These are phyloP conservation scores for Butorides virescens DNA, from an alignment of 2,113 vertebrate genomes.

Conservation along the genomic window DNA sequence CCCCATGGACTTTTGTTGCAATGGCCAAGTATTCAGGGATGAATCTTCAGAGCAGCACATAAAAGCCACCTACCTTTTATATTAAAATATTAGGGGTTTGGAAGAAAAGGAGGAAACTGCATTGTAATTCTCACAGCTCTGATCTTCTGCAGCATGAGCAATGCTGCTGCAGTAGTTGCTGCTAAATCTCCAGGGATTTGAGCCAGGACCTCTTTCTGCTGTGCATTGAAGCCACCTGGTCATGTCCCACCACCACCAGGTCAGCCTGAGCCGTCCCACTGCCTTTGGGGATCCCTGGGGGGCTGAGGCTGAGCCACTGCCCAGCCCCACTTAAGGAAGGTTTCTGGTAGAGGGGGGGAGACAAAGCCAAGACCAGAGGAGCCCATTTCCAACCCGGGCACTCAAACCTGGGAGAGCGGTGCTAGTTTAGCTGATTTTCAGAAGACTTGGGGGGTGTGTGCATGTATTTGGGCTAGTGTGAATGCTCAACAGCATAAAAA, in stretches of 20 bases:
- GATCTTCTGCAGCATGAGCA: neutral
- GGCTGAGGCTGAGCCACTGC: neutral
- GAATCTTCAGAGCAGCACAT: neutral
- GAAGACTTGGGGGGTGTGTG: neutral
- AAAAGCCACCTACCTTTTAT: neutral
- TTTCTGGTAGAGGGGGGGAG: neutral
- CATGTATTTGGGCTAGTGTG: neutral
- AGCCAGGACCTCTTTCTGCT: neutral
- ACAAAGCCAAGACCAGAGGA: neutral
- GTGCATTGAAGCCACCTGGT: neutral
- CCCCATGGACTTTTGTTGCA: neutral
- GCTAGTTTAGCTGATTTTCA: neutral
- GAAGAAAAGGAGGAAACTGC: neutral
- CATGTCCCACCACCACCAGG: neutral
- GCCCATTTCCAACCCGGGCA: neutral
- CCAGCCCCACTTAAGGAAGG: neutral
- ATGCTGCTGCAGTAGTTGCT: neutral
- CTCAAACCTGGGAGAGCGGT: neutral
- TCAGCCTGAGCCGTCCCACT: rapidly evolving
- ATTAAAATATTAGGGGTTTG: neutral
- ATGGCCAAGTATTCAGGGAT: neutral
- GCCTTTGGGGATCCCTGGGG: neutral
- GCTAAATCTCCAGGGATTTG: neutral
- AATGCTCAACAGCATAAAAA: neutral
- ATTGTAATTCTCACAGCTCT: neutral